These are phyloP conservation scores for Bellardia bayeri DNA, from an alignment of 2,888 invertebrate species.

Conservation along the genomic window DNA sequence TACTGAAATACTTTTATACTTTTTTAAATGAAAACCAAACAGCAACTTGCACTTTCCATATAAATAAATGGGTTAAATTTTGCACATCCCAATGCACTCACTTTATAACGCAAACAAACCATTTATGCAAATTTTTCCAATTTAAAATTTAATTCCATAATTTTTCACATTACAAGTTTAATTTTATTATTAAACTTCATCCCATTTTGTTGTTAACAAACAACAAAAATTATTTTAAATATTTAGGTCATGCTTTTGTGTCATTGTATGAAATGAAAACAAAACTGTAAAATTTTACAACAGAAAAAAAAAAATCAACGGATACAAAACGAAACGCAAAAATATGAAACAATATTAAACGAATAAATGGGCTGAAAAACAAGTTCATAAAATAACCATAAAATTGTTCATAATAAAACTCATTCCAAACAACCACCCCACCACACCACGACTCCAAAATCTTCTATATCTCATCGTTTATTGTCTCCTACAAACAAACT, in stretches of 20 bases:
- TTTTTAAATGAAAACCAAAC: not conserved
- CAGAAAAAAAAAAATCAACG: slow-evolving; percentile 19
- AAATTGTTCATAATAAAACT: slow-evolving; percentile 69
- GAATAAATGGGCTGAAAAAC: slow-evolving; percentile 70
- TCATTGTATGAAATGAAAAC: slow-evolving; percentile 54
- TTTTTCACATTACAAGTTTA: slow-evolving; percentile 48
- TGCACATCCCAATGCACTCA: not conserved
- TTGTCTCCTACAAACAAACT: slow-evolving; percentile 14
- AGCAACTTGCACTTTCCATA: slow-evolving; percentile 49
- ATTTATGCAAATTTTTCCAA: slow-evolving; percentile 3
- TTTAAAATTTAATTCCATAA: slow-evolving; percentile 35
- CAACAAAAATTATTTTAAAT: slow-evolving; percentile 27
- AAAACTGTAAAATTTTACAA: slow-evolving; percentile 45
- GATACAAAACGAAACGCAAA: slow-evolving; percentile 32
- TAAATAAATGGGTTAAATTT: slow-evolving; percentile 5
- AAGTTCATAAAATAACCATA: slow-evolving; percentile 73
- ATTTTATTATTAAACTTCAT: slow-evolving; percentile 62
- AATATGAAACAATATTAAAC: slow-evolving; percentile 56
- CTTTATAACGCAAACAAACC: not conserved
- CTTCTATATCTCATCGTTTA: not conserved
- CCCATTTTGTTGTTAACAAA: slow-evolving; percentile 44
- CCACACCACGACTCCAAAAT: not conserved
- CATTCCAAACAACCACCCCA: slow-evolving; percentile 8
- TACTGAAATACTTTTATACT: not conserved
- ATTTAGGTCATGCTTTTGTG: slow-evolving; percentile 66